These are phyloP conservation scores for Amphimedon queenslandica DNA, from an alignment of 37 sponge, comb jelly and placozoan species.

Conservation along the genomic window DNA sequence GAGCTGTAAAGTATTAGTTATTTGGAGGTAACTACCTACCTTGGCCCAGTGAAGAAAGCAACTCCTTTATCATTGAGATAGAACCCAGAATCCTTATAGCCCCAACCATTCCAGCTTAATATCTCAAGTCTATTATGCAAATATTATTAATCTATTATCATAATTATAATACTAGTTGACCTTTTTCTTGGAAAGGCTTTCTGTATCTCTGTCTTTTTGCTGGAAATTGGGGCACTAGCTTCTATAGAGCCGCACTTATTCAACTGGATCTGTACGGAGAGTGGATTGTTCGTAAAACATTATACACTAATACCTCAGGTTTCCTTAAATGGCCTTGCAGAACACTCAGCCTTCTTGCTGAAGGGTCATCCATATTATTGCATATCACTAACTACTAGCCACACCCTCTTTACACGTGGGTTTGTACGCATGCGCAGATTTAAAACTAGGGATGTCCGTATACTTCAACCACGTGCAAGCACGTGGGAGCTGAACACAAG, in stretches of 20 bases:
- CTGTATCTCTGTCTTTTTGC: constrained; percentile 68
- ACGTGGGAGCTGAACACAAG: no score
- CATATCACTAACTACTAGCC: background rate
- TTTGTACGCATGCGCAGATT: constrained; percentile 12
- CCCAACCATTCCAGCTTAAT: constrained; percentile 99
- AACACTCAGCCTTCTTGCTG: constrained; percentile 26
- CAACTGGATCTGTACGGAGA: background rate
- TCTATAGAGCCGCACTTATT: background rate
- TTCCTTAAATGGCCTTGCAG: constrained; percentile 33
- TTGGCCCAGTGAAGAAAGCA: constrained; percentile 57
- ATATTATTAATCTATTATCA: background rate
- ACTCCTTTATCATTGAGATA: constrained; percentile 47
- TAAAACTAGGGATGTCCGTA: background rate
- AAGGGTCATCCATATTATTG: background rate
- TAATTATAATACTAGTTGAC: constrained; percentile 3
- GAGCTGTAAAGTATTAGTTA: background rate
- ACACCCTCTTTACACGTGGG: background rate
- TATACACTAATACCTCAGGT: background rate
- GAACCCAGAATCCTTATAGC: constrained; percentile 91
- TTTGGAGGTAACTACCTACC: constrained; percentile 12
- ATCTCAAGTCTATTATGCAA: constrained; percentile 61
- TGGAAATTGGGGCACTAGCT: constrained; percentile 68
- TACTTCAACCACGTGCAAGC: background rate
- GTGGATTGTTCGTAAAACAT: no score
- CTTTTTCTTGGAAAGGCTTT: constrained; percentile 65